Conservation (phyloP, 2,888 invertebrate species). For the Cacoxenus indagator region DNA sequence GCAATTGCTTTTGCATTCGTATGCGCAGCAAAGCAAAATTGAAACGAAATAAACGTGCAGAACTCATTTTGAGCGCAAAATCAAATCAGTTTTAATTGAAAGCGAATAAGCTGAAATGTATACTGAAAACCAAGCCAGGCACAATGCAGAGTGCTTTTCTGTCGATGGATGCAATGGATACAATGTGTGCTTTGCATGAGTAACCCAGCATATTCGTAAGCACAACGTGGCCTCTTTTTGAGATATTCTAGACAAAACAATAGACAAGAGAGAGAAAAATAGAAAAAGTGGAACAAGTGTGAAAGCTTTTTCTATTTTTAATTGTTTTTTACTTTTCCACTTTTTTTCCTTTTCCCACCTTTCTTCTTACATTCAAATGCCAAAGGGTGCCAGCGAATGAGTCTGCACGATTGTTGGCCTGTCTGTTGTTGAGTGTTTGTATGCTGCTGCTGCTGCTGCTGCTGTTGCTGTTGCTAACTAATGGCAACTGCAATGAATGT, state of each 20-base stretch:
- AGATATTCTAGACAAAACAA: neutral
- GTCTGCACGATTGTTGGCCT: neutral
- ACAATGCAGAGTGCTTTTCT: neutral
- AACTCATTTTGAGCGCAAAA: neutral
- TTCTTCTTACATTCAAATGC: neutral
- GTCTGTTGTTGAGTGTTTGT: neutral
- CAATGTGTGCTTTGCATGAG: no score
- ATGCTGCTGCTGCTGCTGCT: neutral
- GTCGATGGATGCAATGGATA: no score
- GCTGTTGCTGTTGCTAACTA: neutral
- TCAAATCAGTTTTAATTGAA: neutral
- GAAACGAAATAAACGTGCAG: neutral
- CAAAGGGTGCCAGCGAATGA: neutral
- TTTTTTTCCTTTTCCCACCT: neutral
- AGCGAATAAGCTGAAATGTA: neutral
- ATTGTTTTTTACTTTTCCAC: neutral
- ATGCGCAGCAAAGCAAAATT: neutral
- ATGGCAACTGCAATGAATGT: constrained; percentile 9
- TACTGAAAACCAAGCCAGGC: neutral
- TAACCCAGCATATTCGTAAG: no score
- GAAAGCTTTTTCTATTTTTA: no score
- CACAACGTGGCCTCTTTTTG: neutral
- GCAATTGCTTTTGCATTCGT: no score
- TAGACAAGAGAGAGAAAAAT: neutral
- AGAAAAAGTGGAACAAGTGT: neutral